These are phyloP conservation scores for Platyscapa corneri DNA, from an alignment of 1,140 invertebrate genomes.

Conservation along the genomic window DNA sequence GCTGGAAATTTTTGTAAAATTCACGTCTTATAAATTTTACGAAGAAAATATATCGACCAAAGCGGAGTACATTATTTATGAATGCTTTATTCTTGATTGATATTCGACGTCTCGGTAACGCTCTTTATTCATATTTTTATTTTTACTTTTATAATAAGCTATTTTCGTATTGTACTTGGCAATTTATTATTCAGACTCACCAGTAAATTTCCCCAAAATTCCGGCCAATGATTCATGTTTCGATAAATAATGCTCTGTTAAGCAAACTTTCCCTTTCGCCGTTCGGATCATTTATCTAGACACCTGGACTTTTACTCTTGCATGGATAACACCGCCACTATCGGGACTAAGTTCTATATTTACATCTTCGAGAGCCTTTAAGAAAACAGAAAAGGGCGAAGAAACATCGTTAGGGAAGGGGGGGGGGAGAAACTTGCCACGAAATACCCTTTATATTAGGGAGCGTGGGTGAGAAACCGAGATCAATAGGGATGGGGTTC, in stretches of 20 bases:
- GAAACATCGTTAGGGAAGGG: not conserved
- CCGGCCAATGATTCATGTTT: not conserved
- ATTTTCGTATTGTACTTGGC: not conserved
- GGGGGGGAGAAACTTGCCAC: not conserved
- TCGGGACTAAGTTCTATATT: not conserved
- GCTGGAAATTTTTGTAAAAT: too few relatives aligned
- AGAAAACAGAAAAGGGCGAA: not conserved
- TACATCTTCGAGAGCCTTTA: not conserved
- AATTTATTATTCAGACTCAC: not conserved
- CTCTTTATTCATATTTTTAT: too few relatives aligned
- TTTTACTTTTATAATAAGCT: too few relatives aligned
- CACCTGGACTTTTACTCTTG: not conserved
- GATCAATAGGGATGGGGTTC: constrained; percentile 57
- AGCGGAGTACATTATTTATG: too few relatives aligned
- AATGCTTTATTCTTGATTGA: too few relatives aligned
- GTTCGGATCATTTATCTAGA: not conserved
- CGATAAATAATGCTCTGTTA: not conserved
- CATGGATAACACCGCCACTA: not conserved
- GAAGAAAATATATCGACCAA: too few relatives aligned
- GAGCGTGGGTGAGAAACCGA: constrained; percentile 9
- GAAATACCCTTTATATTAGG: not conserved
- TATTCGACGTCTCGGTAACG: too few relatives aligned
- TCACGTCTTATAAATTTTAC: too few relatives aligned
- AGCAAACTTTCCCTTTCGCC: not conserved
- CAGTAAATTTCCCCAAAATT: not conserved